A percentile compares a stretch with the other conserved stretches of the same genome.
Evolutionary conservation across 2,113 vertebrate species (phyloP).

Genomic region (Sinocyclocheilus anophthalmus): DNA sequence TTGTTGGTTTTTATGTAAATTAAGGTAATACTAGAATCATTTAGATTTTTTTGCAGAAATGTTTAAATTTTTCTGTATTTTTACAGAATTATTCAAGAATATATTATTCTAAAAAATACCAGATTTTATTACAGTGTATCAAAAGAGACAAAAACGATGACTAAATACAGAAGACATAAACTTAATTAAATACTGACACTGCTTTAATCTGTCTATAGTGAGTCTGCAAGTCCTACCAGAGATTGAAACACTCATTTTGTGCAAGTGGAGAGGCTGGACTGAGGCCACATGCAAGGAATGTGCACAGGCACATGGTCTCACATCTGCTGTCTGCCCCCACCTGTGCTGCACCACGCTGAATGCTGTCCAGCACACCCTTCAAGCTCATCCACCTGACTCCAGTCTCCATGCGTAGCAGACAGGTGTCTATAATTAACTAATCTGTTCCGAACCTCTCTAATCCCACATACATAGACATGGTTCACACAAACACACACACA

Average conservation of each 20-base stretch:
- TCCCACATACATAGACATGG: slow-evolving; percentile 61
- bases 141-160: background rate
- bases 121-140: too few species aligned
- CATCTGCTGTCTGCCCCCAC: slow-evolving; percentile 51
- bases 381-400: slow-evolving; percentile 75
- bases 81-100: too few species aligned
- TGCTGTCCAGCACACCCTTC: slow-evolving; percentile 59
- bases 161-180: background rate
- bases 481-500: slow-evolving; percentile 34
- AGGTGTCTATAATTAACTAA: slow-evolving; percentile 80
- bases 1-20: background rate
- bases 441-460: slow-evolving; percentile 77
- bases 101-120: too few species aligned
- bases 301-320: slow-evolving; percentile 64
- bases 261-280: background rate
- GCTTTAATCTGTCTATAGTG: background rate
- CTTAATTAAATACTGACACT: background rate
- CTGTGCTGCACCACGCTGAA: slow-evolving; percentile 37
- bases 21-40: too few species aligned
- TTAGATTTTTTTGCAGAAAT: background rate
- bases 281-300: slow-evolving; percentile 24
- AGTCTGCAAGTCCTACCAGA: background rate
- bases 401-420: slow-evolving; percentile 70
- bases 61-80: background rate
- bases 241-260: background rate